A percentile compares a stretch with the other conserved stretches of the same genome.
Evolutionary conservation across 2,113 vertebrate species (phyloP).

Genomic region (Tilapia sparmanii): DNA sequence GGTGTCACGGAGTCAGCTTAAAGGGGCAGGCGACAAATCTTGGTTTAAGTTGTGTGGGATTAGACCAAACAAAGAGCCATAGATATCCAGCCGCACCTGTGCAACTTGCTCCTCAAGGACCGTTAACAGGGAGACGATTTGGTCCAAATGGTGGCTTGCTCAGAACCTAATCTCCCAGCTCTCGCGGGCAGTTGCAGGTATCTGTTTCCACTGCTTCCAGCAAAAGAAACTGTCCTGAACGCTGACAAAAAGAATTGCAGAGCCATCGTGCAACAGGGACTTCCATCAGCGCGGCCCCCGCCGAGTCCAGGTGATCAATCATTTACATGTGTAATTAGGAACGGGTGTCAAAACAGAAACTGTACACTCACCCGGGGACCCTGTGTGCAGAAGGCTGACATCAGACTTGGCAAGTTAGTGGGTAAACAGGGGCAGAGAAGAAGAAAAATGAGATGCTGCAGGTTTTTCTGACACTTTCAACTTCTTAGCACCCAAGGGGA

Average conservation of each 20-base stretch:
- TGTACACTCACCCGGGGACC: conserved; percentile 60
- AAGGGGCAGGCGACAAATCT: conserved; percentile 40
- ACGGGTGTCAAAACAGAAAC: conserved; percentile 78
- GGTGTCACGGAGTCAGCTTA: conserved; percentile 61
- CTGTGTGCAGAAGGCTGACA: conserved; percentile 52
- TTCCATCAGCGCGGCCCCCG: conserved; percentile 44
- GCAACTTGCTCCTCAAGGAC: conserved; percentile 48
- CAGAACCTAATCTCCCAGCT: conserved; percentile 69
- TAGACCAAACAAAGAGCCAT: conserved; percentile 70
- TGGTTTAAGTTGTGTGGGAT: conserved; percentile 59
- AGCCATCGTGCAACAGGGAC: conserved; percentile 44
- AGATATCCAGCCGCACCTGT: conserved; percentile 69
- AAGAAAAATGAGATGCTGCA: conserved; percentile 30
- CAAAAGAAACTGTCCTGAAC: conserved; percentile 27
- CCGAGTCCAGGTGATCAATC: conserved; percentile 74
- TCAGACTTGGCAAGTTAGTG: conserved; percentile 64
- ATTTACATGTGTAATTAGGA: conserved; percentile 78
- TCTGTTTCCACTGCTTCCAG: conserved; percentile 53
- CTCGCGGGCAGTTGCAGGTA: conserved; percentile 49
- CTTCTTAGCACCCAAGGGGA: conserved; percentile 39
- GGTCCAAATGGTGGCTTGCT: conserved; percentile 64
- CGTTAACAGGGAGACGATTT: conserved; percentile 47
- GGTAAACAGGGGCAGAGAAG: conserved; percentile 44
- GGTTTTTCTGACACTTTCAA: conserved; percentile 21
- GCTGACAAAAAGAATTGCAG: conserved; percentile 29